Evolutionary conservation across 2,888 invertebrate genomes (phyloP).

Genomic region (Ophion obscuratus): DNA sequence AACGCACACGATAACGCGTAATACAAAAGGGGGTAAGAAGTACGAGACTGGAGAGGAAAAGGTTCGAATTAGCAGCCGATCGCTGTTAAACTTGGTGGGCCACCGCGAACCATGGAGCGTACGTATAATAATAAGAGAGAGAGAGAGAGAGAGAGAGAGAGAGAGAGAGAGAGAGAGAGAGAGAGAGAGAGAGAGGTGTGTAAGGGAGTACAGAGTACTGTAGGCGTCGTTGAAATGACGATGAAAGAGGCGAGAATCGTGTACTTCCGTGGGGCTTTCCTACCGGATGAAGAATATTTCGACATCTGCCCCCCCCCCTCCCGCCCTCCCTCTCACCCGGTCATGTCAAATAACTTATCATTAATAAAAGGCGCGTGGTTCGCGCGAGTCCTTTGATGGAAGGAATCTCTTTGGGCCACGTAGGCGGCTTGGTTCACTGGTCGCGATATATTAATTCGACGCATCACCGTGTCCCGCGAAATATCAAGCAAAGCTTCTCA

Average conservation of each 20-base stretch:
- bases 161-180: conserved; percentile 11
- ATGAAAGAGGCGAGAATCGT: not conserved
- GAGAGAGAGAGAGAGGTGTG: conserved; percentile 1
- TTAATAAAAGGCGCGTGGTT: not conserved
- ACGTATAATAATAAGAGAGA: not conserved
- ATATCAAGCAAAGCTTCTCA: too few relatives aligned
- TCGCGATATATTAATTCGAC: not conserved
- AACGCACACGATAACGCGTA: not conserved
- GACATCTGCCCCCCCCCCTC: conserved; percentile 16
- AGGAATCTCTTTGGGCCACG: not conserved
- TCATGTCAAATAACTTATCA: conserved; percentile 29
- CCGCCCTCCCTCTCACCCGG: not conserved
- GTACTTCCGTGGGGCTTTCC: not conserved
- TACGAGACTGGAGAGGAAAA: not conserved
- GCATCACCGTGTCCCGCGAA: not conserved
- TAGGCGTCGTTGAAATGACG: not conserved
- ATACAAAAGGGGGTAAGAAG: too few relatives aligned
- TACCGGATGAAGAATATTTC: not conserved
- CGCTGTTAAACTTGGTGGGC: not conserved
- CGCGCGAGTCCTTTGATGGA: not conserved
- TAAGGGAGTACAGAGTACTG: not conserved
- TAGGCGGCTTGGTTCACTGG: too few relatives aligned
- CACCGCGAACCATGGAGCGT: not conserved
- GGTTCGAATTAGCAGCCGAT: not conserved
- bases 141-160: conserved; percentile 11